phyloP scores from a whole-genome alignment of 2,888 invertebrate genomes.

The Trimorus sp. region DNA sequence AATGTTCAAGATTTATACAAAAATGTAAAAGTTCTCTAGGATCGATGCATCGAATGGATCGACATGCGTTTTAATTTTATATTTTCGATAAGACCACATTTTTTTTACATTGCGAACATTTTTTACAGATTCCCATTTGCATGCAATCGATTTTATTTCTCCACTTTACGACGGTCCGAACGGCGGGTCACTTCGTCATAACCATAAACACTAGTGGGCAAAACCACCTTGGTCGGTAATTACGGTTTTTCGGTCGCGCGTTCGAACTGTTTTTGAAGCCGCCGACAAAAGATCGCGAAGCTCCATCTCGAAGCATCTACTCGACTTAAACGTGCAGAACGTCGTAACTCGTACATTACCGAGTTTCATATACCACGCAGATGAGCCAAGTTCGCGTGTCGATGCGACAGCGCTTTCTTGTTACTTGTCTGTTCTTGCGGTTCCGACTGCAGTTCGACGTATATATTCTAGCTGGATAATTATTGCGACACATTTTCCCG shows the following conservation, averaged over 20 bases:
- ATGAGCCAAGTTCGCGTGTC: slow-evolving; percentile 52
- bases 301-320: slow-evolving; percentile 40
- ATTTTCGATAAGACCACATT: too few species aligned
- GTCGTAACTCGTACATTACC: slow-evolving; percentile 57
- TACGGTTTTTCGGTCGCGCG: slow-evolving; percentile 25
- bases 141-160: background rate
- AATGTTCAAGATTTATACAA: too few species aligned
- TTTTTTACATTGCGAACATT: too few species aligned
- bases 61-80: too few species aligned
- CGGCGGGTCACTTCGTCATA: background rate
- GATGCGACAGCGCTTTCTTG: slow-evolving; percentile 43
- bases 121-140: background rate
- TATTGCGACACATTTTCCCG: slow-evolving; percentile 18
- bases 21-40: too few species aligned
- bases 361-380: slow-evolving; percentile 44
- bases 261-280: slow-evolving; percentile 41
- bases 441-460: slow-evolving; percentile 15
- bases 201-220: background rate
- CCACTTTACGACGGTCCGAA: background rate
- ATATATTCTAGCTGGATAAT: slow-evolving; percentile 19
- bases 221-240: slow-evolving; percentile 25
- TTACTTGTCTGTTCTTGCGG: slow-evolving; percentile 49
- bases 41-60: too few species aligned
- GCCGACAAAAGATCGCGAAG: slow-evolving; percentile 41
- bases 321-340: slow-evolving; percentile 52